Percentiles rank a stretch among this genome's conserved stretches.
Evolutionary conservation across 2,797 vertebrate genomes (phyloP).

Genomic region (Leptatherina wallacei): DNA sequence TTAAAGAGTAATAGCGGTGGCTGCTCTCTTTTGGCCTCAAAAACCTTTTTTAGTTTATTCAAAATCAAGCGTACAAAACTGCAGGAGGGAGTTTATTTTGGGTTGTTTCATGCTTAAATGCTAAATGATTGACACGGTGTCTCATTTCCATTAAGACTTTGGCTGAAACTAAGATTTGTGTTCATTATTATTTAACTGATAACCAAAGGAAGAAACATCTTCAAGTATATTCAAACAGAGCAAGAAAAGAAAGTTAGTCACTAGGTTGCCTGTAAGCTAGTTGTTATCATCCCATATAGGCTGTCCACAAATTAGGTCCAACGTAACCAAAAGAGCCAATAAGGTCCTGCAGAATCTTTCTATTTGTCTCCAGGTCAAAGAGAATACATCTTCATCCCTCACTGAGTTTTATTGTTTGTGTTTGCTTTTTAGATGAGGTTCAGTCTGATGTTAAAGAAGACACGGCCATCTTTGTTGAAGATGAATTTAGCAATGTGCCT

Average conservation of each 20-base stretch:
- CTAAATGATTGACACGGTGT: neutral
- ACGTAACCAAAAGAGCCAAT: neutral
- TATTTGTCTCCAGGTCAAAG: neutral
- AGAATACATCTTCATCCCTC: neutral
- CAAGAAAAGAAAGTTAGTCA: too few relatives aligned
- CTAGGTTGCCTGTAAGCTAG: neutral
- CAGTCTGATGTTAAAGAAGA: slow-evolving; percentile 24
- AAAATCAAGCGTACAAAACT: too few relatives aligned
- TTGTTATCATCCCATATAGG: neutral
- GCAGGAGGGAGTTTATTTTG: too few relatives aligned
- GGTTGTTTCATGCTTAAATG: too few relatives aligned
- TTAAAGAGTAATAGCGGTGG: neutral
- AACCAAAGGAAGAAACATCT: neutral
- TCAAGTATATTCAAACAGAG: neutral
- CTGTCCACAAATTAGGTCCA: neutral
- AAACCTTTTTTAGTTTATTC: too few relatives aligned
- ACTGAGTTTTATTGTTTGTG: neutral
- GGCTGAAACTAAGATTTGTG: too few relatives aligned
- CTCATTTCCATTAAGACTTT: too few relatives aligned
- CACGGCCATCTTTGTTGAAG: neutral
- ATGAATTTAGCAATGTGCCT: slow-evolving; percentile 10
- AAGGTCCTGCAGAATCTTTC: neutral
- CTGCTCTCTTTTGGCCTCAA: neutral
- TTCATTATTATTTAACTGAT: neutral
- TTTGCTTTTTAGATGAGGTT: slow-evolving; percentile 44